Conservation (phyloP, 2,888 invertebrate genomes). For the Sarcophaga variegata region DNA sequence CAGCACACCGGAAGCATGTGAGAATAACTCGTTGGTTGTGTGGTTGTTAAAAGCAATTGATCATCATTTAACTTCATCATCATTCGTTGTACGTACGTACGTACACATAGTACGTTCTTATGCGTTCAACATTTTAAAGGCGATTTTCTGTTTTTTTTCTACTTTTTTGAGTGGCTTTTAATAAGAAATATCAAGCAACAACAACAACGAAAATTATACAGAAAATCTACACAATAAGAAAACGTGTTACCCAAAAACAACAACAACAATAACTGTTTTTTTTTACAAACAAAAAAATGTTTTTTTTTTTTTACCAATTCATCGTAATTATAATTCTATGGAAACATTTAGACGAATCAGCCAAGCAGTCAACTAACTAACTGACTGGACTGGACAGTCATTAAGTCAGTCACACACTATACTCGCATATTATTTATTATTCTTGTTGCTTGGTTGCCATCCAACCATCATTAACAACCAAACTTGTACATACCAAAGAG, state of each 20-base stretch:
- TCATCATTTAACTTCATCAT: constrained; percentile 33
- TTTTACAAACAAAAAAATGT: constrained; percentile 2
- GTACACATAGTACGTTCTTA: constrained; percentile 13
- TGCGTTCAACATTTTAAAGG: neutral
- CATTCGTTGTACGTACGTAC: neutral
- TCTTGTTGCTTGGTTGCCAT: neutral
- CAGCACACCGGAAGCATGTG: constrained; percentile 60
- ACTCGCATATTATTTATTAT: neutral
- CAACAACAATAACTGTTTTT: neutral
- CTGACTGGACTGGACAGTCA: neutral
- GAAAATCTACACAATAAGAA: constrained; percentile 37
- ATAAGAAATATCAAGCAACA: neutral
- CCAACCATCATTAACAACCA: neutral
- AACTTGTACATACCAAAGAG: neutral
- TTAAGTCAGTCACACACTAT: neutral
- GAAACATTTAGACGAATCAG: constrained; percentile 44
- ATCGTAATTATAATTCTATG: constrained; percentile 62
- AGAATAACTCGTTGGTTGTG: constrained; percentile 49
- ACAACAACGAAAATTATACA: constrained; percentile 4
- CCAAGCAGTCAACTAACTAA: neutral
- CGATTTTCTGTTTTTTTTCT: neutral
- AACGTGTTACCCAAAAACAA: constrained; percentile 42
- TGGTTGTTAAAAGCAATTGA: constrained; percentile 41
- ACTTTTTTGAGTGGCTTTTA: neutral
- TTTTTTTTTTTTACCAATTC: constrained; percentile 32